Evolutionary conservation across 1,140 invertebrate species (phyloP).

Genomic region (Pantala flavescens): DNA sequence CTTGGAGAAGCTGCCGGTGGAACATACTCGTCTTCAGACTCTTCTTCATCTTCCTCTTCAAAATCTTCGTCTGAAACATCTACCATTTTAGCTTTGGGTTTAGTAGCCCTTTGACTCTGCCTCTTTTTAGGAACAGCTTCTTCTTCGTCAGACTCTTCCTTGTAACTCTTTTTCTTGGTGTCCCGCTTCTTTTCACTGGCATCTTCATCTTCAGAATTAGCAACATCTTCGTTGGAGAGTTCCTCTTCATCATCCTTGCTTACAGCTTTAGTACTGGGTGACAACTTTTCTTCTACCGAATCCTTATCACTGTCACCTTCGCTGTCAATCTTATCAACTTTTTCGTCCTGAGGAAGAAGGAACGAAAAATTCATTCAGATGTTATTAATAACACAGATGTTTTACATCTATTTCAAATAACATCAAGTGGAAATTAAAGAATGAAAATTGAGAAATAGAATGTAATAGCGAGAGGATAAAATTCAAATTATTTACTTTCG

Average conservation of each 20-base stretch:
- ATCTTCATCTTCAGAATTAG: background rate
- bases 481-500: no score
- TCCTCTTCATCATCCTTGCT: background rate
- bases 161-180: background rate
- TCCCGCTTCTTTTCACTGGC: background rate
- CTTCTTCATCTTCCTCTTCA: background rate
- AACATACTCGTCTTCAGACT: background rate
- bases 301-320: background rate
- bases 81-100: constrained; percentile 1
- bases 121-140: background rate
- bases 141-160: background rate
- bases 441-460: no score
- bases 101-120: background rate
- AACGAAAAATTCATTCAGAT: background rate
- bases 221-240: background rate
- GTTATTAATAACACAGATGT: no score
- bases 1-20: background rate
- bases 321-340: background rate
- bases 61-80: background rate
- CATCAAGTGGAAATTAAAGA: no score
- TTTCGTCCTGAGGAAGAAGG: background rate
- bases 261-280: background rate
- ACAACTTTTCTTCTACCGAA: background rate
- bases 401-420: no score
- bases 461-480: no score